A percentile compares a stretch with the other conserved stretches of the same genome.
Conservation (phyloP, 2,113 vertebrate species). For the Trematomus loennbergii region DNA sequence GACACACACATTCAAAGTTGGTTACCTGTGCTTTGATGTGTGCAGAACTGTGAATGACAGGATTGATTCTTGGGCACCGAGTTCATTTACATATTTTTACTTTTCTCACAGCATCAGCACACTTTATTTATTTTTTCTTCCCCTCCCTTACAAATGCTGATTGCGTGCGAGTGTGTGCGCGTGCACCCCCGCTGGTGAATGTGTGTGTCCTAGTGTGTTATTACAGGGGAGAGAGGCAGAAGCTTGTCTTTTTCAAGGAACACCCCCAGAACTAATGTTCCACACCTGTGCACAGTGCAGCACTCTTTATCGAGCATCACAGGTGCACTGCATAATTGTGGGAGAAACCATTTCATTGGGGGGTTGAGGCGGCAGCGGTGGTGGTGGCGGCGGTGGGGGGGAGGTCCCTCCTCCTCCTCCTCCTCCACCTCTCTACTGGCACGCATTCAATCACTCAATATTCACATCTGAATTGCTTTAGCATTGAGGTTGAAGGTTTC, state of each 20-base stretch:
- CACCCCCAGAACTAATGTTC: slow-evolving; percentile 89
- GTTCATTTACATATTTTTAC: slow-evolving; percentile 86
- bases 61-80: slow-evolving; percentile 81
- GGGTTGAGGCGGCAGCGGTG: slow-evolving; percentile 17
- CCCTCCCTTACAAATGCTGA: slow-evolving; percentile 34
- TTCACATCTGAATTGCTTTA: slow-evolving; percentile 83
- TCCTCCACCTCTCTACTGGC: slow-evolving; percentile 75
- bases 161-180: slow-evolving; percentile 18
- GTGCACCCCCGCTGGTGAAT: slow-evolving; percentile 29
- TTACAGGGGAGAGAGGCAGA: slow-evolving; percentile 74
- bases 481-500: slow-evolving; percentile 72
- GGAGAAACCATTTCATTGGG: slow-evolving; percentile 84
- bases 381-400: slow-evolving; percentile 25
- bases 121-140: slow-evolving; percentile 35
- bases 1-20: slow-evolving; percentile 26
- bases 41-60: slow-evolving; percentile 78
- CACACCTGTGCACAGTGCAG: slow-evolving; percentile 88
- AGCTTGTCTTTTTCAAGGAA: slow-evolving; percentile 86
- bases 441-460: slow-evolving; percentile 81
- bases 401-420: slow-evolving; percentile 42
- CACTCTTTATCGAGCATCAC: slow-evolving; percentile 88
- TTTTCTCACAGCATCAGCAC: slow-evolving; percentile 67
- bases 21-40: slow-evolving; percentile 74
- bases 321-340: slow-evolving; percentile 88
- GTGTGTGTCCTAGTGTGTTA: slow-evolving; percentile 74